Evolutionary conservation across 2,888 invertebrate species (phyloP), one percentile per base, ranked within the genome.

Genomic region (Leptodirus hochenwartii): DNA sequence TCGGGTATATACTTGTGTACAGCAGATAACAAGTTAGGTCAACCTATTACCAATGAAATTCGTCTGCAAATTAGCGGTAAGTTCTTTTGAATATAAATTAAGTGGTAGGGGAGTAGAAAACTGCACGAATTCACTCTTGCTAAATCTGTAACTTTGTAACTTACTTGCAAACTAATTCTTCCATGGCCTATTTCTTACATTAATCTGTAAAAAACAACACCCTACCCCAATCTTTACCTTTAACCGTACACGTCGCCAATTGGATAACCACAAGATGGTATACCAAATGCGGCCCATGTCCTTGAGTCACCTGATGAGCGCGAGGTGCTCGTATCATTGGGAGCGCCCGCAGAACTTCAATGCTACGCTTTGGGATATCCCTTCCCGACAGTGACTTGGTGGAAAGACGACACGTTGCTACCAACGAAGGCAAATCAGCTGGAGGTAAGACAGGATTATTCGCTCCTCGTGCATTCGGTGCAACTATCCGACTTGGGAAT

Each of bases 321-420:
- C 17, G 62, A 63, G 33, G 61, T 77, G 38, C 65, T 72, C 25
- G 81, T 79, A 13, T 66, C 72, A 35, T 56, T 87, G 40, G 76
- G 75, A 39, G 62, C 66, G 15, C 73, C 79, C 15, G 64, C 79
- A 25, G 53, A 62, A 32, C 58, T 88, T 25, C 70, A 76, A 43
- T 88, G 88, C 53, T 75, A 75, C 43, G 81, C 81, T 17, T 70
- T 78, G 51, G 88, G 88, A 25, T 68, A 68, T 62, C 88, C 88
- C 1, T 53, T 62, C 35, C 87, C 88, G 1, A 56, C 64, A 27
- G 74, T 87, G 26, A 75, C 72, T 40, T 88, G 88, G 88, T 84
- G 81, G 79, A 70, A 74, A 33, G 78, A 78, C 25, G 65, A 69
- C 23, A 61, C 62, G 30, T 71, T 81, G 64, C 62, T 90, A 35